Evolutionary conservation across 2,888 invertebrate genomes (phyloP).

Genomic region (Agelastica alni): DNA sequence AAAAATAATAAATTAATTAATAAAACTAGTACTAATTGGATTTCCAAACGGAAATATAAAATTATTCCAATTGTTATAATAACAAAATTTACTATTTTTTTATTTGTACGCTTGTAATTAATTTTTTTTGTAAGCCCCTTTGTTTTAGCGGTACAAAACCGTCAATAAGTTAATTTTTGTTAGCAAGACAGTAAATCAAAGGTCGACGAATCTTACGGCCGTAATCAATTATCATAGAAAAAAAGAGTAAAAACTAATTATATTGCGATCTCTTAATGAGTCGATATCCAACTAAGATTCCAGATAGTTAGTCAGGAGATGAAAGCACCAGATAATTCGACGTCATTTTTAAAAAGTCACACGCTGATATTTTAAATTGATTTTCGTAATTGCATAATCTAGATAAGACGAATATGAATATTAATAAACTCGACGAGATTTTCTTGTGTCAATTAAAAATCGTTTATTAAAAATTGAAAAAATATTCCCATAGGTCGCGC

Average conservation of each 20-base stretch:
- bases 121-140: too few species aligned
- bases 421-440: slow-evolving; percentile 26
- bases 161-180: too few species aligned
- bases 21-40: too few species aligned
- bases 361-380: slow-evolving; percentile 28
- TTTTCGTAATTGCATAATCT: slow-evolving; percentile 26
- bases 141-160: too few species aligned
- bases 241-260: slow-evolving; percentile 7
- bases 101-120: too few species aligned
- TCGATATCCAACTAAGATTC: slow-evolving; percentile 15
- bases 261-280: slow-evolving; percentile 10
- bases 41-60: too few species aligned
- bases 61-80: too few species aligned
- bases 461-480: slow-evolving; percentile 24
- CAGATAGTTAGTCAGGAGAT: slow-evolving; percentile 7
- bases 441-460: slow-evolving; percentile 27
- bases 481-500: slow-evolving; percentile 21
- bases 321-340: slow-evolving; percentile 18
- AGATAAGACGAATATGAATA: slow-evolving; percentile 28
- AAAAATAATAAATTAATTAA: too few species aligned
- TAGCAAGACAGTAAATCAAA: too few species aligned
- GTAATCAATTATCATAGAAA: not conserved
- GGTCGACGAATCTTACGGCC: too few species aligned
- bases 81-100: too few species aligned
- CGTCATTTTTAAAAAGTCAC: slow-evolving; percentile 26